A percentile compares a stretch with the other conserved stretches of the same genome.
Evolutionary conservation across 2,888 invertebrate genomes (phyloP).

Genomic region (Netelia inedita): DNA sequence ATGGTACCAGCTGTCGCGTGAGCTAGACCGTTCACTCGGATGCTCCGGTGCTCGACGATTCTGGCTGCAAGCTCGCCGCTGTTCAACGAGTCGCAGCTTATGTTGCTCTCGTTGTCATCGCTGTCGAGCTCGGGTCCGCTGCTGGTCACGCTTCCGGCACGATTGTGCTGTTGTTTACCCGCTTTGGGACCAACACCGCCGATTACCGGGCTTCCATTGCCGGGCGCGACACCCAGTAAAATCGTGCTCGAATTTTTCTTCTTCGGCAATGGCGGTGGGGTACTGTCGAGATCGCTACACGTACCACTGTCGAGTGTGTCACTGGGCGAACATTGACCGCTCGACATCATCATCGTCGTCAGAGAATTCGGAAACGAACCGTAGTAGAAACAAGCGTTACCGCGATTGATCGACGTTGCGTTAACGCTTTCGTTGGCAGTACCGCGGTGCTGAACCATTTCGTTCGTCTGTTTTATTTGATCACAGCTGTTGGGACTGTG

Average conservation of each 20-base stretch:
- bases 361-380: constrained; percentile 87
- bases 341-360: constrained; percentile 89
- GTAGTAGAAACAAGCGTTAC: constrained; percentile 88
- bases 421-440: constrained; percentile 77
- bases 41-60: constrained; percentile 57
- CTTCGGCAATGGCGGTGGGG: constrained; percentile 89
- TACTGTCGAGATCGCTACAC: constrained; percentile 93
- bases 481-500: constrained; percentile 58
- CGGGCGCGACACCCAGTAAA: constrained; percentile 75
- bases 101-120: constrained; percentile 91
- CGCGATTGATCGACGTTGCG: constrained; percentile 78
- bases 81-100: constrained; percentile 94
- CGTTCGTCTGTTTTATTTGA: constrained; percentile 80
- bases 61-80: constrained; percentile 88
- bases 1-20: constrained; percentile 69
- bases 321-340: constrained; percentile 93
- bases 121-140: constrained; percentile 90
- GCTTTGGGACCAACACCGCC: constrained; percentile 81
- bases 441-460: constrained; percentile 84
- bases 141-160: constrained; percentile 87
- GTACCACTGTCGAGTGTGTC: constrained; percentile 94
- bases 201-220: constrained; percentile 76
- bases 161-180: constrained; percentile 85
- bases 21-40: constrained; percentile 46
- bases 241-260: constrained; percentile 87